A percentile compares a stretch with the other conserved stretches of the same genome.
These are phyloP conservation scores for Cactoblastis cactorum DNA, from an alignment of 2,888 invertebrate species.

Conservation along the genomic window DNA sequence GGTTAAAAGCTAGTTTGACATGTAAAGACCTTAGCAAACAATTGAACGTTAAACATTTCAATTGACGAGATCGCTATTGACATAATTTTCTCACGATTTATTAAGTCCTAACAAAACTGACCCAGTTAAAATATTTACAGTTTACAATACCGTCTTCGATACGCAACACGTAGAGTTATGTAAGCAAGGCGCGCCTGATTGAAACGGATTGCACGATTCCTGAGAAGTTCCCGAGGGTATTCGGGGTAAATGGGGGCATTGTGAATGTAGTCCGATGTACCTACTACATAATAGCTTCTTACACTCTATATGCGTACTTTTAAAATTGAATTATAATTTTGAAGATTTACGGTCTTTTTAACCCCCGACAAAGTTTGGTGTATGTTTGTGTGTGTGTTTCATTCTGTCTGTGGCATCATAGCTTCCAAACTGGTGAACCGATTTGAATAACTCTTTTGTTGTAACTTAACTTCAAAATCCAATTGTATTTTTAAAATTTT, in stretches of 20 bases:
- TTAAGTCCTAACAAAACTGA: neutral
- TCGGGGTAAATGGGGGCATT: conserved; percentile 10
- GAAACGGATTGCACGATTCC: conserved; percentile 35
- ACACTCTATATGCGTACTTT: neutral
- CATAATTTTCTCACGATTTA: neutral
- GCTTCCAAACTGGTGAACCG: no score
- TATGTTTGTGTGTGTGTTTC: no score
- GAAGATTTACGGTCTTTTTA: no score
- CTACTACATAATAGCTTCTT: neutral
- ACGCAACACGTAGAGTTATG: conserved; percentile 34
- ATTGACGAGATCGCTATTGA: neutral
- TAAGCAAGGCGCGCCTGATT: conserved; percentile 35
- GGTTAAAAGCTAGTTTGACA: no score
- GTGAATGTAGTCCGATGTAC: neutral
- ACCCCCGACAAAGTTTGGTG: no score
- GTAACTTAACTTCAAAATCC: no score
- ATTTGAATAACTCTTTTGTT: no score
- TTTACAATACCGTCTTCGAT: conserved; percentile 12
- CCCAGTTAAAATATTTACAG: conserved; percentile 6
- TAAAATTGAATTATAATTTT: no score
- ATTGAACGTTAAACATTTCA: no score
- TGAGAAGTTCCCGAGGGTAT: conserved; percentile 11
- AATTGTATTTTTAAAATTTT: no score
- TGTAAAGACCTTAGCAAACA: no score
- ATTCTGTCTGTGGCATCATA: no score